These are phyloP conservation scores for Dromius quadrimaculatus DNA, from an alignment of 2,888 invertebrate species.

Conservation along the genomic window DNA sequence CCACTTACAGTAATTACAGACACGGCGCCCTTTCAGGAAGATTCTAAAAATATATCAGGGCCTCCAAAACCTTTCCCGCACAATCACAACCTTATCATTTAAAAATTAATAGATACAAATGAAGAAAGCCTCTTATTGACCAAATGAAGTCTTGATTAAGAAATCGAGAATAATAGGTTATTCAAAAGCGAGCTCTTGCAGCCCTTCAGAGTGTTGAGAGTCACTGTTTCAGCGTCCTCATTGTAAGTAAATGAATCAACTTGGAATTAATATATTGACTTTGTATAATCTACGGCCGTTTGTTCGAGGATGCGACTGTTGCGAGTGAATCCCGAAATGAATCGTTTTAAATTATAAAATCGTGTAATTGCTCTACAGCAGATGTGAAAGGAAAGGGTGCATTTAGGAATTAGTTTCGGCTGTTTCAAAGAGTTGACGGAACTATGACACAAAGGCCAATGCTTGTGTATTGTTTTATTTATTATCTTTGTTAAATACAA, in stretches of 20 bases:
- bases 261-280: conserved; percentile 51
- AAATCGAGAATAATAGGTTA: no score
- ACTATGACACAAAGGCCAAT: conserved; percentile 13
- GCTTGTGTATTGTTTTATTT: conserved; percentile 1
- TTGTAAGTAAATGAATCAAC: conserved; percentile 51
- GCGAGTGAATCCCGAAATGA: conserved; percentile 40
- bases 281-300: conserved; percentile 49
- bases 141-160: no score
- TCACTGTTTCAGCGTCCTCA: conserved; percentile 16
- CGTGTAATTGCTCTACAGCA: conserved; percentile 27
- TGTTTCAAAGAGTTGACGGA: conserved; percentile 14
- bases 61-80: neutral
- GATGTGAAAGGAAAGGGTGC: conserved; percentile 25
- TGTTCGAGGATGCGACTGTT: conserved; percentile 24
- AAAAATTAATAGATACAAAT: no score
- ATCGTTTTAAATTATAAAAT: conserved; percentile 47
- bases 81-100: no score
- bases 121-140: no score
- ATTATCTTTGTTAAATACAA: conserved; percentile 23
- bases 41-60: neutral
- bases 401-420: conserved; percentile 25
- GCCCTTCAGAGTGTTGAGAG: neutral
- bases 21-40: conserved; percentile 9
- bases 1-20: conserved; percentile 50
- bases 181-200: neutral